These are phyloP conservation scores for Napeogenes inachia DNA, from an alignment of 2,888 invertebrate genomes.

Conservation along the genomic window DNA sequence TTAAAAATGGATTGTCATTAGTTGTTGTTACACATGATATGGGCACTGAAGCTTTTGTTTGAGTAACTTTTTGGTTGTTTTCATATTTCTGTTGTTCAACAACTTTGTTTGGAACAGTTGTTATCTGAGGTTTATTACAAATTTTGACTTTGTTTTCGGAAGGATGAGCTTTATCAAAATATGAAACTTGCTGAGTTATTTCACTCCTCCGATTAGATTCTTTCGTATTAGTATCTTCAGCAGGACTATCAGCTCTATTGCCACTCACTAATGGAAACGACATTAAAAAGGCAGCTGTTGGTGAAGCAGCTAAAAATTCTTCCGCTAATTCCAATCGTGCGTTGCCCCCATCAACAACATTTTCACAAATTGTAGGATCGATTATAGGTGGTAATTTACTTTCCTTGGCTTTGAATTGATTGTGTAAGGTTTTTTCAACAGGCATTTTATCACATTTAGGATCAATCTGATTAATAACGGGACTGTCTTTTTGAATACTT, in stretches of 20 bases:
- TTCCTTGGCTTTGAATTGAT: conserved; percentile 52
- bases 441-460: conserved; percentile 34
- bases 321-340: conserved; percentile 77
- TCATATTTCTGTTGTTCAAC: conserved; percentile 48
- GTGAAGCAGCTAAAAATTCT: conserved; percentile 78
- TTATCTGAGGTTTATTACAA: conserved; percentile 38
- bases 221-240: conserved; percentile 54
- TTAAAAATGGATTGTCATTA: conserved; percentile 65
- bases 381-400: conserved; percentile 60
- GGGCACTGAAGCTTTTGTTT: conserved; percentile 33
- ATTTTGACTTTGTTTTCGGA: conserved; percentile 40
- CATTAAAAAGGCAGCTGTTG: conserved; percentile 86
- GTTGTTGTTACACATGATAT: conserved; percentile 38
- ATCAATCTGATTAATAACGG: conserved; percentile 24
- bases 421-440: conserved; percentile 35
- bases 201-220: conserved; percentile 39
- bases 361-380: conserved; percentile 63
- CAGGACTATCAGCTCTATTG: conserved; percentile 71
- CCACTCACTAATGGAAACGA: conserved; percentile 85
- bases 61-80: conserved; percentile 41
- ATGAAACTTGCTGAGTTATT: conserved; percentile 40
- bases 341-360: conserved; percentile 71
- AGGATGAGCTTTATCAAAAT: conserved; percentile 46
- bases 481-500: conserved; percentile 29
- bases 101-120: conserved; percentile 42